phyloP scores from a whole-genome alignment of 1,140 invertebrate genomes.

The Polypedilum pembai region DNA sequence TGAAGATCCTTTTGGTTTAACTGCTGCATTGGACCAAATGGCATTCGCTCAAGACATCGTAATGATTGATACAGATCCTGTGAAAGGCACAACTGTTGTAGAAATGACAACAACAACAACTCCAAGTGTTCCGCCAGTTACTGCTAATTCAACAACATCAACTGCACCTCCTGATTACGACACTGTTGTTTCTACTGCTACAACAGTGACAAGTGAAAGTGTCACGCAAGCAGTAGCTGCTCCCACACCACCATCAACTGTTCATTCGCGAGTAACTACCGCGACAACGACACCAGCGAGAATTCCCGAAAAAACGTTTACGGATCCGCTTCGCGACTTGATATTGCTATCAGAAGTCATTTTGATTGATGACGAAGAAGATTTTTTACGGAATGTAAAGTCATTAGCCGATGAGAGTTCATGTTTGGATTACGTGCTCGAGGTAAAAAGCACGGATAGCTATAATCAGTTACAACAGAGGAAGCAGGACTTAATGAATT shows the following conservation, averaged over 20 bases:
- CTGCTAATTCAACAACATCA: neutral
- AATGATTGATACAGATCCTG: constrained; percentile 19
- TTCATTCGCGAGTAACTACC: neutral
- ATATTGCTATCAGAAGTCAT: constrained; percentile 46
- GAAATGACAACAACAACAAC: neutral
- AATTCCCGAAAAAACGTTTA: constrained; percentile 31
- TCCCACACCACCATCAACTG: constrained; percentile 30
- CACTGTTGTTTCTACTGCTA: neutral
- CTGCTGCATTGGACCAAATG: constrained; percentile 73
- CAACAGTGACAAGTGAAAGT: constrained; percentile 19
- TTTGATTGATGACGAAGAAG: constrained; percentile 38
- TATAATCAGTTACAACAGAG: constrained; percentile 27
- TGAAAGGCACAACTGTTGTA: neutral
- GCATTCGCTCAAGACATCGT: constrained; percentile 64
- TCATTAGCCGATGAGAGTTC: constrained; percentile 47
- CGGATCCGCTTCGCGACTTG: constrained; percentile 50
- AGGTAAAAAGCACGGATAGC: constrained; percentile 32
- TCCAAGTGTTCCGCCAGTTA: too few species aligned
- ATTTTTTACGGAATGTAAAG: constrained; percentile 42
- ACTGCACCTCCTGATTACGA: neutral
- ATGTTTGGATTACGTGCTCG: constrained; percentile 41
- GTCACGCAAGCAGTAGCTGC: constrained; percentile 1
- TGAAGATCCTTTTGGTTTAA: constrained; percentile 51
- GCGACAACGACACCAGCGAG: constrained; percentile 8
- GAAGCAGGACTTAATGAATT: constrained; percentile 35